These are phyloP conservation scores for Ormyrus rosae DNA, from an alignment of 2,888 invertebrate genomes.

Conservation along the genomic window DNA sequence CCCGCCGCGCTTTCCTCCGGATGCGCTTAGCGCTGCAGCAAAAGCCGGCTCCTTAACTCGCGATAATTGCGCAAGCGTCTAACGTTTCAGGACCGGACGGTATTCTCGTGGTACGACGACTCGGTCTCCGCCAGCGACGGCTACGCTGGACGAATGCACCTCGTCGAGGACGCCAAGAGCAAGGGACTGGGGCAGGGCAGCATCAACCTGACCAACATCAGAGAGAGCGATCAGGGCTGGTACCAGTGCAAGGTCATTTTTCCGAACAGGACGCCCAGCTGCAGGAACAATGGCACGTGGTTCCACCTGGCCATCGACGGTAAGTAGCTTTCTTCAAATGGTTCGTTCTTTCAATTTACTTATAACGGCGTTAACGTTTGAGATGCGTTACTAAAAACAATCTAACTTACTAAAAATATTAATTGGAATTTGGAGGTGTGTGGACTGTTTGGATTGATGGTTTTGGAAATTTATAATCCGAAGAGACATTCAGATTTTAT, in stretches of 20 bases:
- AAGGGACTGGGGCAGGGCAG: conserved; percentile 82
- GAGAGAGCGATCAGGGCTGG: conserved; percentile 93
- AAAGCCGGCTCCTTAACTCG: conserved; percentile 60
- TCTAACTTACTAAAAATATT: conserved; percentile 10
- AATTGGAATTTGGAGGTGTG: not conserved
- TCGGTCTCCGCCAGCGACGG: conserved; percentile 82
- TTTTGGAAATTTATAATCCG: too few relatives aligned
- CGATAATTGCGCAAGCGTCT: conserved; percentile 61
- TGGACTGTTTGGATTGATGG: too few relatives aligned
- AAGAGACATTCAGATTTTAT: too few relatives aligned
- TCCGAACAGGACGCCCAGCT: conserved; percentile 90
- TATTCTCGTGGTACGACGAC: conserved; percentile 90
- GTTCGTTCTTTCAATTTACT: not conserved
- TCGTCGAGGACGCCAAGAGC: conserved; percentile 79
- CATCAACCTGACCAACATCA: conserved; percentile 90
- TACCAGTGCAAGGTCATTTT: conserved; percentile 93
- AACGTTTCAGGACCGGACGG: conserved; percentile 82
- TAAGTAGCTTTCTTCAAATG: conserved; percentile 72
- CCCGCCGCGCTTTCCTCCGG: conserved; percentile 47
- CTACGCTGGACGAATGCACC: conserved; percentile 84
- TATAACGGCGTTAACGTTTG: conserved; percentile 13
- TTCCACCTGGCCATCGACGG: conserved; percentile 92
- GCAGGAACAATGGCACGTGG: conserved; percentile 92
- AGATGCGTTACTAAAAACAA: conserved; percentile 11
- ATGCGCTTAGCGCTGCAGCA: conserved; percentile 52